Base-by-base conservation (phyloP, 35 echinoderm and acorn worm genomes). In the Hemicentrotus pulcherrimus region DNA sequence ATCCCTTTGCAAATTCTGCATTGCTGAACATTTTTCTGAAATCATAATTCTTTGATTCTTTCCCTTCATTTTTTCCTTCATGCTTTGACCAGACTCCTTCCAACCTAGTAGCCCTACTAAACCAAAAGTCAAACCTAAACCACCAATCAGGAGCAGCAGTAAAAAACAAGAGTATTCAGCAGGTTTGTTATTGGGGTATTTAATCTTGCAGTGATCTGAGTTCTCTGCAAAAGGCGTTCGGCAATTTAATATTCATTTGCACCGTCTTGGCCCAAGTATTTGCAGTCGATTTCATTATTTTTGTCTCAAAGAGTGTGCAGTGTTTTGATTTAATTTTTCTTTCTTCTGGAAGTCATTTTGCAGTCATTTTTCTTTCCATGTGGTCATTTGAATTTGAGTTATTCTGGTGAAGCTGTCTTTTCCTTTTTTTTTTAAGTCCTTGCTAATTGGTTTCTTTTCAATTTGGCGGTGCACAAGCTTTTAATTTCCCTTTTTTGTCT, bases 111-210 rank as follows among this genome's bases (percentile, higher is more conserved):
- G 91, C 31, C 91, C 91, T 4, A 47, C 91, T 13, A 93, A 93
- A 58, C 91, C 91, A 13, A 93, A 93, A 47, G 91, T 93, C 19
- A 93, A 93, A 58, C 91, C 91, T 15, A 47, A 58, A 58, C 91
- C 91, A 28, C 91, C 91, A 9, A 31, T 58, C n/a, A 32, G 91
- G 13, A 93, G 46, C 18, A 31, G 32, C 46, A 93, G 91, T 93
- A 47, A n/a, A 93, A 47, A 47, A 31, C 45, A 47, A 47, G 46
- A 93, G 30, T 31, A 58, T 31, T 31, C 91, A 4, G 4, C 46
- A 93, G 91, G 91, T 93, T 93, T 47, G 91, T 92, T 45, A n/a
- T 45, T 90, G 65, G 65, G 22, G 2, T 28, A 6, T 90, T 90
- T 33, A 33, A 45, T 47, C 31, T 28, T 90, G 32, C 88, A 6